Evolutionary conservation across 2,113 vertebrate genomes (phyloP).

Genomic region (Geococcyx californianus): DNA sequence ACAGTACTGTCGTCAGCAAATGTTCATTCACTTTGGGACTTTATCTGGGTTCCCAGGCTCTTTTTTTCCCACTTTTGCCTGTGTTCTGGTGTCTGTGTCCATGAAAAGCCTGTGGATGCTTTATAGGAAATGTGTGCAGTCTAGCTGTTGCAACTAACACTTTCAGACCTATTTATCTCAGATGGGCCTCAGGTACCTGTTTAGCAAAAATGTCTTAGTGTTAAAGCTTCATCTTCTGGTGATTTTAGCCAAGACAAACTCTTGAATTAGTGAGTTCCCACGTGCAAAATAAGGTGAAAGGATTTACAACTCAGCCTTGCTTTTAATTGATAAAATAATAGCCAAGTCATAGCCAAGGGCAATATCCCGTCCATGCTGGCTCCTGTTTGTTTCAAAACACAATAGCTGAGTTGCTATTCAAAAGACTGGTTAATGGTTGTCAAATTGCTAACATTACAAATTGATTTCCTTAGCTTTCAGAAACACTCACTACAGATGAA

Average conservation of each 20-base stretch:
- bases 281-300: not conserved
- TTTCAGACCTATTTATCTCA: not conserved
- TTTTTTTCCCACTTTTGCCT: not conserved
- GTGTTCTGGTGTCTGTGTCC: not conserved
- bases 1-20: slow-evolving; percentile 12
- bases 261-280: not conserved
- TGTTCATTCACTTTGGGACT: not conserved
- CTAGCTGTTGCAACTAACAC: not conserved
- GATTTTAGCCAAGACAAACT: not conserved
- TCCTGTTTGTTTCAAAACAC: slow-evolving; percentile 14
- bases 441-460: not conserved
- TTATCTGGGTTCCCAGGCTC: slow-evolving; percentile 43
- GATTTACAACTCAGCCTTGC: not conserved
- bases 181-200: not conserved
- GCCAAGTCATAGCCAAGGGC: not conserved
- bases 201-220: not conserved
- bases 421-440: not conserved
- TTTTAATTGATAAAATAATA: not conserved
- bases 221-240: not conserved
- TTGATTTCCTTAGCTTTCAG: slow-evolving; percentile 6
- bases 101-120: not conserved
- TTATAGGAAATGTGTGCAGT: not conserved
- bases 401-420: not conserved
- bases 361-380: not conserved
- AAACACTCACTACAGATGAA: not conserved